Percentiles rank a stretch among this genome's conserved stretches.
These are phyloP conservation scores for Heliconius charithonia DNA, from an alignment of 2,888 invertebrate genomes.

Conservation along the genomic window DNA sequence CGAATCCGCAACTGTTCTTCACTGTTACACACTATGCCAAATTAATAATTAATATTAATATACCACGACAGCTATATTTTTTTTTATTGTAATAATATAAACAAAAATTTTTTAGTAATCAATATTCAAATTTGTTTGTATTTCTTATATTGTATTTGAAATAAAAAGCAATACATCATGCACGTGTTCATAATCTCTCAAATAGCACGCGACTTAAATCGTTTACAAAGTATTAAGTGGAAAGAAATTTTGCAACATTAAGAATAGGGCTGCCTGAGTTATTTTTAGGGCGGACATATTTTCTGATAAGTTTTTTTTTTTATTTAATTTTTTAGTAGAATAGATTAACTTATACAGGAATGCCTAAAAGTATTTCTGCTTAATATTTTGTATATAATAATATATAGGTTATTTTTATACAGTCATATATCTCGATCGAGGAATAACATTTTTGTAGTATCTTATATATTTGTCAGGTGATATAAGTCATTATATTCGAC, in stretches of 20 bases:
- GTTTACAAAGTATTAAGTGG: constrained; percentile 39
- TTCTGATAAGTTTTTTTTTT: neutral
- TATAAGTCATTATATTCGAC: no score
- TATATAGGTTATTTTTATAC: no score
- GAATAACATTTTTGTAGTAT: no score
- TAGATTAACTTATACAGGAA: no score
- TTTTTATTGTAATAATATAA: neutral
- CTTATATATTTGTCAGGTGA: no score
- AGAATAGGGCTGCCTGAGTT: constrained; percentile 20
- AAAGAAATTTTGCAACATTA: constrained; percentile 26
- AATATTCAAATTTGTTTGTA: neutral
- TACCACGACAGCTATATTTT: neutral
- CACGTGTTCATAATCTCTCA: constrained; percentile 40
- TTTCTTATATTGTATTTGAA: constrained; percentile 26
- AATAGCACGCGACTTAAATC: constrained; percentile 45
- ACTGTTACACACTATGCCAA: neutral
- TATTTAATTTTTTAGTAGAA: neutral
- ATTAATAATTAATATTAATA: no score
- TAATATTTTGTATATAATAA: no score
- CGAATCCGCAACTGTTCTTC: neutral
- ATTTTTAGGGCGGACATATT: neutral
- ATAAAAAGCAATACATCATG: constrained; percentile 39
- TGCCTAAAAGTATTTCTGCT: no score
- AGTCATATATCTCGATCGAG: no score
- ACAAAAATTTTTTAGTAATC: neutral